Base-by-base conservation (phyloP, 1,140 invertebrate genomes). In the Sycophaga agraensis region DNA sequence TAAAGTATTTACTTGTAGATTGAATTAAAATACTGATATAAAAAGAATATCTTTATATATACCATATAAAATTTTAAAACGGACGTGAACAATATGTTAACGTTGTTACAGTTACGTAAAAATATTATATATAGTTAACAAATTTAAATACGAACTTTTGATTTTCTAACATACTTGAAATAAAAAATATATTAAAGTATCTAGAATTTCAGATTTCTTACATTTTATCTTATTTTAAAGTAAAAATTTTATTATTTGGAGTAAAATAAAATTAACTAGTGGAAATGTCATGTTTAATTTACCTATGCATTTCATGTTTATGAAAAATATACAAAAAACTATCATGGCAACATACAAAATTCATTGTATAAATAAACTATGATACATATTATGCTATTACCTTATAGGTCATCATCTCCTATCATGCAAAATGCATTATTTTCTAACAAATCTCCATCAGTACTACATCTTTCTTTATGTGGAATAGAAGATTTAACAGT, bases 351-450 rank as follows among this genome's bases (percentile, higher is more conserved):
- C 37, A 11, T 22, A 43, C n/a, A 5, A n/a, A 55, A 28, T 22
- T 4, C 16, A 31, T 1, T 19, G n/a, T n/a, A n/a, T n/a, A 31
- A 31, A 11, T 31, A 6, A 31, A 31, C 28, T 6, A 31, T 31
- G 11, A 6, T 31, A 31, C 5, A 6, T 31, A 31, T n/a, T n/a
- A 5, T 59, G 17, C 5, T 35, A 59, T 16, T 42, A 40, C 43
- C 55, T 85, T 79, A 94, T 65, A 96, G 84, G 82, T 95, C 93
- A 68, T 95, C 93, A 75, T 95, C 93, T 8, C 92, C 91, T 66
- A 95, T 95, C 31, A 89, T 91, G 76, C 92, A 90, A 79, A 95
- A 96, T 37, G 91, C 92, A 79, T 91, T 89, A 78, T 95, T 96
- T 73, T 93, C 90, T 28, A 91, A 84, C 49, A 87, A 85, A 68